phyloP scores from a whole-genome alignment of 2,888 invertebrate genomes.

The Rhagonycha fulva region DNA sequence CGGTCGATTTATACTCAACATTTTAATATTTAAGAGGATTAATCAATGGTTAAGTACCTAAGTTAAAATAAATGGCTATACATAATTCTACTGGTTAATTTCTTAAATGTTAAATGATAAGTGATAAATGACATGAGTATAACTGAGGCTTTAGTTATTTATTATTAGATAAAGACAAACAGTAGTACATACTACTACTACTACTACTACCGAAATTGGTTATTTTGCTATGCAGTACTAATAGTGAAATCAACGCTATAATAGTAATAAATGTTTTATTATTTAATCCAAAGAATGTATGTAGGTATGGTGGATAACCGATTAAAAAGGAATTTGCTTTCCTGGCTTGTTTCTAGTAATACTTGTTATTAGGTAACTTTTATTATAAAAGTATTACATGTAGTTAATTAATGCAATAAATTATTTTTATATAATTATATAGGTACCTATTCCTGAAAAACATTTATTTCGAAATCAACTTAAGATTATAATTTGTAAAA shows the following conservation, averaged over 20 bases:
- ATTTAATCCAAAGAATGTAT: background rate
- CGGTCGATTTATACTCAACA: too few relatives aligned
- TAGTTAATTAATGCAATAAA: background rate
- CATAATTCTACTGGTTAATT: too few relatives aligned
- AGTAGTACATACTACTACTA: background rate
- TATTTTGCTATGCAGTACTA: background rate
- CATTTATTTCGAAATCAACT: too few relatives aligned
- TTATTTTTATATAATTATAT: background rate
- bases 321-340: background rate
- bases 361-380: background rate
- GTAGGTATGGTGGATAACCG: background rate
- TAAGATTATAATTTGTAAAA: too few relatives aligned
- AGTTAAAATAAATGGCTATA: too few relatives aligned
- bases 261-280: background rate
- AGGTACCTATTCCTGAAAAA: background rate
- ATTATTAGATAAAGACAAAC: background rate
- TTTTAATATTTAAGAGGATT: too few relatives aligned
- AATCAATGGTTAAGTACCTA: too few relatives aligned
- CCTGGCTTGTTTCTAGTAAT: background rate
- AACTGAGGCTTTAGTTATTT: too few relatives aligned
- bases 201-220: background rate
- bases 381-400: background rate
- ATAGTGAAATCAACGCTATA: background rate
- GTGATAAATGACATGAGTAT: too few relatives aligned
- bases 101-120: too few relatives aligned